phyloP scores from a whole-genome alignment of 1,140 invertebrate genomes.

The Frieseomelitta varia region DNA sequence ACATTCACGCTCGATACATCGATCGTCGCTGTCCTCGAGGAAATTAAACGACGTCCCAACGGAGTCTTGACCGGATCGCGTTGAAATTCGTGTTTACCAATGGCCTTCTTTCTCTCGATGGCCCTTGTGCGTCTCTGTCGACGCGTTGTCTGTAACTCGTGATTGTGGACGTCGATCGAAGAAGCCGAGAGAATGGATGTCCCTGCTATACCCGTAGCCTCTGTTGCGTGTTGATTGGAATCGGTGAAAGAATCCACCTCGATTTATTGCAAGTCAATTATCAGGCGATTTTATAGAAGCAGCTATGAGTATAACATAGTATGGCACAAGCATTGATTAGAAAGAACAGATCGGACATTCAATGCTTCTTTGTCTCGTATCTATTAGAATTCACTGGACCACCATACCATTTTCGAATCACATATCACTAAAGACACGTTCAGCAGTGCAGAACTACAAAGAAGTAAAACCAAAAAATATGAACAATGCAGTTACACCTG shows the following conservation, averaged over 20 bases:
- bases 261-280: background rate
- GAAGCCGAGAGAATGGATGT: background rate
- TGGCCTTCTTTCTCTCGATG: slow-evolving; percentile 14
- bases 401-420: too few relatives aligned
- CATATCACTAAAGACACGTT: too few relatives aligned
- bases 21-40: slow-evolving; percentile 35
- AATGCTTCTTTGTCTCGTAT: too few relatives aligned
- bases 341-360: too few relatives aligned
- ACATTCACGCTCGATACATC: background rate
- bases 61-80: background rate
- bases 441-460: too few relatives aligned
- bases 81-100: background rate
- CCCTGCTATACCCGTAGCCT: background rate
- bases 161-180: background rate
- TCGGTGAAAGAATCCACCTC: background rate
- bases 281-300: too few relatives aligned
- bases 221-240: background rate
- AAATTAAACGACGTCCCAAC: slow-evolving; percentile 56
- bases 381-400: too few relatives aligned
- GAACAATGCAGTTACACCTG: too few relatives aligned
- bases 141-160: background rate
- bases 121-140: background rate
- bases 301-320: too few relatives aligned
- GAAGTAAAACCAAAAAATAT: too few relatives aligned
- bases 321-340: too few relatives aligned